These are phyloP conservation scores for Xestia ashworthii DNA, from an alignment of 2,888 invertebrate genomes.

Conservation along the genomic window DNA sequence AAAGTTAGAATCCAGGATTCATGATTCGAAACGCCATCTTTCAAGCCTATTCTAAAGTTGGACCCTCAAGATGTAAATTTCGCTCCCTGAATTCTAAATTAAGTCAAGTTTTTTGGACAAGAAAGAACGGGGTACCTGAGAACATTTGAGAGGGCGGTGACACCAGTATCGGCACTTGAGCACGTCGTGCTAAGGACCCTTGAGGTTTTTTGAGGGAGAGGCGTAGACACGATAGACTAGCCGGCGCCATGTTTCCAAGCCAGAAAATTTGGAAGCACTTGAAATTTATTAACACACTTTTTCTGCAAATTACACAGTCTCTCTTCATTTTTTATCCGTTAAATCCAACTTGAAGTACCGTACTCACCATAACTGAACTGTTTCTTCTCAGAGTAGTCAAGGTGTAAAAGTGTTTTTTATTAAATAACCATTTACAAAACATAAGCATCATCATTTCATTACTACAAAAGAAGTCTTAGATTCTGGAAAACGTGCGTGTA, in stretches of 20 bases:
- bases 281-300: slow-evolving; percentile 38
- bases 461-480: background rate
- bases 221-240: slow-evolving; percentile 49
- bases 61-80: slow-evolving; percentile 60
- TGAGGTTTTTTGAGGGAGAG: slow-evolving; percentile 47
- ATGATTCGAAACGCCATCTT: slow-evolving; percentile 52
- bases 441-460: background rate
- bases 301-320: slow-evolving; percentile 19
- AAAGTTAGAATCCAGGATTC: slow-evolving; percentile 55
- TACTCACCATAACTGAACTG: background rate
- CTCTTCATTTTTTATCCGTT: background rate
- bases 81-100: slow-evolving; percentile 66
- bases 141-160: slow-evolving; percentile 56
- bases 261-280: slow-evolving; percentile 46
- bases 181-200: slow-evolving; percentile 69
- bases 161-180: slow-evolving; percentile 70
- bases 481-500: background rate
- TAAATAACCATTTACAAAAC: background rate
- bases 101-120: slow-evolving; percentile 71
- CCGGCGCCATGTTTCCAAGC: slow-evolving; percentile 43
- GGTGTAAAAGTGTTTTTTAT: background rate
- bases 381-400: background rate
- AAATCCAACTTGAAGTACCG: background rate
- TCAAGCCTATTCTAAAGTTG: slow-evolving; percentile 46
- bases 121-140: slow-evolving; percentile 63